Base-by-base conservation (phyloP, 2,113 vertebrate species). In the Fregata magnificens region DNA sequence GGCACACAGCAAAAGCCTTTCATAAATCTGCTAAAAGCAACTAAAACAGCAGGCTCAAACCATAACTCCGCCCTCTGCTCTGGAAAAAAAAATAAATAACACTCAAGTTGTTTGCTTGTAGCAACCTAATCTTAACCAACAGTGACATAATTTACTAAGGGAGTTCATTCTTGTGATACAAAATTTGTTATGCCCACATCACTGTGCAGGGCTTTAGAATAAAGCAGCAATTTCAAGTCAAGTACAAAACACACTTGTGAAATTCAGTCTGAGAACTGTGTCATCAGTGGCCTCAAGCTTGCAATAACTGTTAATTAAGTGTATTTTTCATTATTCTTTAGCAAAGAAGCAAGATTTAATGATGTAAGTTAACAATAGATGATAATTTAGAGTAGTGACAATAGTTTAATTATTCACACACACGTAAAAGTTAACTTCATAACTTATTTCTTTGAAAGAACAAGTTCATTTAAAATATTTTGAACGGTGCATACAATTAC, bases 371-470 rank as follows among this genome's bases (percentile, higher is more conserved):
- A 98, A 99, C 98, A 98, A 99, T 98, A 98, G 98, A 97, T 96
- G 98, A 98, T 98, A 98, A 98, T 98, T 98, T 98, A 97, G 98
- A 98, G 98, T 98, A 95, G 95, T 98, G 98, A 98, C 98, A 98
- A 98, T 98, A 98, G 98, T 98, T 98, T 98, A 98, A 98, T 99
- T 98, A 98, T 98, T 98, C 98, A 97, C 97, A 97, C 97, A 92
- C 96, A 98, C 44, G 98, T 97, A 98, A 97, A 98, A 98, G 98
- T 98, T 98, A 98, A 98, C 98, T 98, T 98, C 97, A 90, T 97
- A 98, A 98, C 97, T 98, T 98, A 97, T 96, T 98, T 98, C 97
- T 98, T 98, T 97, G 95, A 96, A 95, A 91, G 97, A 98, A 97
- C 97, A 98, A 96, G 89, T 97, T 98, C 95, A 98, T 98, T 98